phyloP scores from a whole-genome alignment of 2,797 vertebrate species.

The Kryptolebias ocellatus region DNA sequence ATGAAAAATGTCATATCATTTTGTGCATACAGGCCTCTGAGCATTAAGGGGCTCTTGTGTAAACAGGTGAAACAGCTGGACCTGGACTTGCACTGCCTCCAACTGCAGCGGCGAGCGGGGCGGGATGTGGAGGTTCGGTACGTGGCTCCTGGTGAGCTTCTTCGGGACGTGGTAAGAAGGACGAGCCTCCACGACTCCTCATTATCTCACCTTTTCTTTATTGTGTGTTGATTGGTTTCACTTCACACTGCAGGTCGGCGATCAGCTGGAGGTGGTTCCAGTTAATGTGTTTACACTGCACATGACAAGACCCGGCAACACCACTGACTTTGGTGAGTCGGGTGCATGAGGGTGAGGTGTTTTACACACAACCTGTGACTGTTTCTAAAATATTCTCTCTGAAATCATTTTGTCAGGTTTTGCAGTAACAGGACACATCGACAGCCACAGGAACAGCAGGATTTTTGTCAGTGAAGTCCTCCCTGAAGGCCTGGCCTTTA shows the following conservation, averaged over 20 bases:
- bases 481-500: constrained; percentile 86
- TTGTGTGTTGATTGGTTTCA: constrained; percentile 43
- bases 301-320: constrained; percentile 66
- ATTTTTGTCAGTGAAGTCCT: constrained; percentile 92
- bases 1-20: constrained; percentile 45
- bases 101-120: constrained; percentile 78
- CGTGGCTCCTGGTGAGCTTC: constrained; percentile 76
- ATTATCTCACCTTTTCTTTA: constrained; percentile 23
- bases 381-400: background rate
- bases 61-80: constrained; percentile 89
- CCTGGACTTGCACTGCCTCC: constrained; percentile 81
- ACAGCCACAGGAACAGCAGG: constrained; percentile 82
- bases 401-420: constrained; percentile 80
- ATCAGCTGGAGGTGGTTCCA: constrained; percentile 87
- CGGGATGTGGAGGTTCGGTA: constrained; percentile 75
- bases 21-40: constrained; percentile 41
- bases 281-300: constrained; percentile 69
- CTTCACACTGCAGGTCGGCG: constrained; percentile 79
- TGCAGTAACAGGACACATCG: constrained; percentile 89
- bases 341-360: background rate
- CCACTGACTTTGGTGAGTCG: constrained; percentile 78
- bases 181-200: constrained; percentile 3
- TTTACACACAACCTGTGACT: background rate
- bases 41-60: constrained; percentile 53
- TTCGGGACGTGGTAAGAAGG: constrained; percentile 84